A percentile compares a stretch with the other conserved stretches of the same genome.
Evolutionary conservation across 2,888 invertebrate species (phyloP).

Genomic region (Drosophila villosipedis): DNA sequence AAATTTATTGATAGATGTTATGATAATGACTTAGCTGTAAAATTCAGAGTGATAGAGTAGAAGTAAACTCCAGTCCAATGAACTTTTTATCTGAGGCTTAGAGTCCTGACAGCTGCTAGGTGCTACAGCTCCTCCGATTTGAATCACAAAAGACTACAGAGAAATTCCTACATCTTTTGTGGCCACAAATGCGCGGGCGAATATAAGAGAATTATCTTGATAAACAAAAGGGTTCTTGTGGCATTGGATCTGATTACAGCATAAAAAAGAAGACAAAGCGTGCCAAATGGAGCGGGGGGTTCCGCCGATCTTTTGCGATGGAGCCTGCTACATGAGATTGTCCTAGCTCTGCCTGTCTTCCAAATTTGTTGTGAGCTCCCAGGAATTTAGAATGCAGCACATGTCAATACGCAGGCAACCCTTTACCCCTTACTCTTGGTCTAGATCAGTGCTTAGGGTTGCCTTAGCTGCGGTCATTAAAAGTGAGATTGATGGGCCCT

Average conservation of each 20-base stretch:
- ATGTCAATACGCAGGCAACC: conserved; percentile 46
- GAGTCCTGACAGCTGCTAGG: conserved; percentile 47
- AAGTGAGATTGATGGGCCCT: conserved; percentile 68
- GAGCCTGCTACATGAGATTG: conserved; percentile 32
- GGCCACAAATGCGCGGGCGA: conserved; percentile 69
- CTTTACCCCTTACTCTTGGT: conserved; percentile 25
- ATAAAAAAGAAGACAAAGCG: conserved; percentile 16
- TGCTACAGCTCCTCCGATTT: conserved; percentile 35
- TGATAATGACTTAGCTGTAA: conserved; percentile 56
- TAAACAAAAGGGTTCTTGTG: conserved; percentile 54
- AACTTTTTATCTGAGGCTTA: conserved; percentile 3
- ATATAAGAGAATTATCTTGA: conserved; percentile 21
- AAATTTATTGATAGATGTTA: conserved; percentile 48
- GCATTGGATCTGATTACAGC: conserved; percentile 47
- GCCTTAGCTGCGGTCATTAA: conserved; percentile 53
- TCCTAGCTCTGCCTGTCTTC: not conserved
- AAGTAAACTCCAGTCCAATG: conserved; percentile 27
- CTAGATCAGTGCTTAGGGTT: conserved; percentile 23
- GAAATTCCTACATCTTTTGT: conserved; percentile 48
- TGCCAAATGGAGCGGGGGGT: conserved; percentile 7
- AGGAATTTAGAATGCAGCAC: conserved; percentile 68
- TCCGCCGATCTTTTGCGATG: conserved; percentile 36
- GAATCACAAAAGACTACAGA: conserved; percentile 40
- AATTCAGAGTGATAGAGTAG: not conserved
- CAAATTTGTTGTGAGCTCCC: conserved; percentile 36